Evolutionary conservation across 1,140 invertebrate species (phyloP).

Genomic region (Scaptomyza montana): DNA sequence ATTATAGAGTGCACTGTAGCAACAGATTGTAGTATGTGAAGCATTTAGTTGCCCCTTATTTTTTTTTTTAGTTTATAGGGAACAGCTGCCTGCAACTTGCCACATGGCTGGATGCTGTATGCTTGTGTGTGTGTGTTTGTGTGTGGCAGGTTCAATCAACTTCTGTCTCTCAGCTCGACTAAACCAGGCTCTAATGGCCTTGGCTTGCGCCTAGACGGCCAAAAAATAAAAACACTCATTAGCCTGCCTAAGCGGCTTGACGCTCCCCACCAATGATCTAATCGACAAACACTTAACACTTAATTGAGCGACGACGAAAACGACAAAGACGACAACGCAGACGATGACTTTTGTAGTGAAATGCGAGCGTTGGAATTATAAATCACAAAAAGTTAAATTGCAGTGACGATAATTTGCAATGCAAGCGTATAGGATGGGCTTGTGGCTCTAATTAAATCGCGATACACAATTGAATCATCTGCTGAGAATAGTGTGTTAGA

Average conservation of each 20-base stretch:
- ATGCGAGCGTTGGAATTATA: conserved; percentile 39
- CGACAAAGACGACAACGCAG: neutral
- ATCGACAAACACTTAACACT: conserved; percentile 62
- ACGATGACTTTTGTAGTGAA: conserved; percentile 33
- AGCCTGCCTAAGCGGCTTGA: conserved; percentile 51
- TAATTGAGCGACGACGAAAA: conserved; percentile 34
- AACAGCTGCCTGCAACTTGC: conserved; percentile 45
- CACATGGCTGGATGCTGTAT: conserved; percentile 43
- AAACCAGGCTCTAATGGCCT: conserved; percentile 43
- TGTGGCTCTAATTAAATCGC: neutral
- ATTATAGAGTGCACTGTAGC: conserved; percentile 38
- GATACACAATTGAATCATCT: conserved; percentile 9
- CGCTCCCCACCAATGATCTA: conserved; percentile 60
- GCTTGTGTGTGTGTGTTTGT: too few relatives aligned
- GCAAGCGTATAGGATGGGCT: conserved; percentile 18
- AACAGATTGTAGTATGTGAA: conserved; percentile 11
- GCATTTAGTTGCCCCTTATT: conserved; percentile 21
- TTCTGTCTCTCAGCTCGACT: conserved; percentile 13
- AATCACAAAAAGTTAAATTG: conserved; percentile 40
- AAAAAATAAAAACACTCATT: conserved; percentile 33
- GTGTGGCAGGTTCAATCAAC: conserved; percentile 62
- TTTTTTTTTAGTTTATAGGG: conserved; percentile 11
- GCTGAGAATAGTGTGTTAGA: too few relatives aligned
- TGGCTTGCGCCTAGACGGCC: conserved; percentile 33
- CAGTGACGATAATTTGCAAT: conserved; percentile 21